Evolutionary conservation across 2,888 invertebrate genomes (phyloP), one percentile per base, ranked within the genome.

Genomic region (Eupeodes luniger): DNA sequence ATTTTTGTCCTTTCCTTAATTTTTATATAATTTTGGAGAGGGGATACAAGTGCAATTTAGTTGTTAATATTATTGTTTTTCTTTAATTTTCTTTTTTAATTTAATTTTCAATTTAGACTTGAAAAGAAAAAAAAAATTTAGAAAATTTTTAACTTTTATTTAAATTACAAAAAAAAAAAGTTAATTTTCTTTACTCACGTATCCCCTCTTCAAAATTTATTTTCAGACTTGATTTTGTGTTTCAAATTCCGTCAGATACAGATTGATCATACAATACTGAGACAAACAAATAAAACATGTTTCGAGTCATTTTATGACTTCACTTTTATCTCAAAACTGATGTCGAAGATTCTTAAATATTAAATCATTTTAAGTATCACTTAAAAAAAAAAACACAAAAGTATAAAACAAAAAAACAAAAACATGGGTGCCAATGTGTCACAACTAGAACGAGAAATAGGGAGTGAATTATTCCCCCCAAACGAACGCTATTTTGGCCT

Each of bases 401-500:
- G 14, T n/a, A 10, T 7, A 40, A 59, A 59, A 59, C 0, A n/a
- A 34, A 74, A 57, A 11, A 19, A 27, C n/a, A 62, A 34, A 53
- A 77, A 70, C 5, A 93, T 93, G 99, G 99, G 99, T 95, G 98
- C 99, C 94, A 99, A 99, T 96, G 98, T 99, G 94, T 99, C 99
- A 92, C 99, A 99, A 94, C 95, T 99, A 94, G 99, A 99, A 95
- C 97, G 98, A 95, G 99, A 99, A 95, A 99, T 99, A 93, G 99
- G 99, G 92, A 96, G 98, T 92, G 99, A 99, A 94, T 98, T 98
- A 94, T 98, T 99, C 94, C 99, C 99, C 92, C 97, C 98, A 89
- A 99, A 99, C 94, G 99, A 99, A 94, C 99, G 99, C 94, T 99
- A 99, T 94, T 99, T 99, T 95, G 99, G 99, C 93, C 96, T 99